Base-by-base conservation (phyloP, 92 coral and sea anemone genomes). In the Virgularia gustaviana region DNA sequence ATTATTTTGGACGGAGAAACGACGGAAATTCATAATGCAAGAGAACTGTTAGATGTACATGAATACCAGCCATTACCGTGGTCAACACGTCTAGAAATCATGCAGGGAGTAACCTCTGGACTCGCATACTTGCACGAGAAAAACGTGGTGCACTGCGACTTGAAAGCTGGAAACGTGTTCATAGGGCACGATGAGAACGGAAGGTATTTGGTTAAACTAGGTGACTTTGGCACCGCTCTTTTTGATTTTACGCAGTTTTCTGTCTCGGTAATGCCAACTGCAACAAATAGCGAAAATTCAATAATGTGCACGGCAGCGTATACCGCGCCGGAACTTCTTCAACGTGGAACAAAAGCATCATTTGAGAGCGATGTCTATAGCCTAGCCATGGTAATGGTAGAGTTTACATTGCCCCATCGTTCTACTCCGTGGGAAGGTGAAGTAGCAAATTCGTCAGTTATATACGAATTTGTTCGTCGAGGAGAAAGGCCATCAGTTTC, bases 361-460 rank as follows among this genome's bases (percentile, higher is more conserved):
- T 22, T 56, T 6, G 49, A 28, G 36, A 64, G 72, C 15, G 72
- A 64, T 39, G 70, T 78, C 15, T 70, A 78, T 27, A 70, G 77
- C 78, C 47, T 67, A 10, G 83, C 35, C 5, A 70, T 78, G 83
- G 60, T 78, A 0, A 78, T 78, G 83, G 24, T 49, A 2, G 77
- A 78, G 8, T 79, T 79, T 30, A 38, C 54, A 18, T 42, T 79
- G 62, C 84, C 84, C 1, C 16, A 60, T 7, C 84, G 60, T 33
- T 61, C 67, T 24, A 79, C 84, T 51, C 84, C 80, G 0, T 72
- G 80, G 84, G 79, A 79, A 36, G 80, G 80, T 72, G 80, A 79
- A 45, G 57, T 53, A 13, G 79, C 65, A 2, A 79, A 79, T 79
- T 57, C 84, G 6, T 5, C 80, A 0, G 0, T 79, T 8, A 79